Base-by-base conservation (phyloP, 2,113 vertebrate species). In the Promerops cafer region DNA sequence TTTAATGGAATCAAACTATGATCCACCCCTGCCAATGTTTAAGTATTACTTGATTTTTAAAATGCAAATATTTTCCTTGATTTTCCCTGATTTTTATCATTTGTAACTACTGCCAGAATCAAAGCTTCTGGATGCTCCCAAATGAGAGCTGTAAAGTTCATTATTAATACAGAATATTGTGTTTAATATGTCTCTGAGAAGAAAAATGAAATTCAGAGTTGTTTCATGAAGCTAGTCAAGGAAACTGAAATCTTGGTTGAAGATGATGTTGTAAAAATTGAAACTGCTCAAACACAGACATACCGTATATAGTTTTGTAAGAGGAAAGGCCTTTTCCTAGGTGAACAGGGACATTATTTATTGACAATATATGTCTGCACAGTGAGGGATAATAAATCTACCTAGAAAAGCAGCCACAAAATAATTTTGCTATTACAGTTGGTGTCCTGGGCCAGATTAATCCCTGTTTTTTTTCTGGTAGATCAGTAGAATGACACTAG, bases 351-450 rank as follows among this genome's bases (percentile, higher is more conserved):
- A 74, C 30, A 31, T 94, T 84, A 82, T 96, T 97, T 95, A 80
- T 86, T 87, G 66, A 81, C 35, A 35, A 40, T 91, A n/a, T 65
- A 69, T 8, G 3, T 84, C 69, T 89, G 65, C 81, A 85, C 47
- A 60, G 87, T 68, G 65, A 84, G 74, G 69, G 16, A 79, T 93
- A 94, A 95, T 95, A 97, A 95, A 93, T 96, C 76, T 40, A 76
- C 42, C 21, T 68, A 87, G 89, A 90, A 94, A 79, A 93, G 59
- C 71, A 84, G 40, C 39, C 61, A 86, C 83, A 96, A 91, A 91
- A 76, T 75, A 89, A 95, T 95, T 87, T 89, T 83, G 84, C 61
- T 89, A 8, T 86, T 91, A 24, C 56, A 74, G 72, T 79, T 87
- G 83, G 57, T 94, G 83, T 94, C 81, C 68, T 77, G 79, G 79